phyloP scores from a whole-genome alignment of 2,113 vertebrate species.

The Prinia subflava region DNA sequence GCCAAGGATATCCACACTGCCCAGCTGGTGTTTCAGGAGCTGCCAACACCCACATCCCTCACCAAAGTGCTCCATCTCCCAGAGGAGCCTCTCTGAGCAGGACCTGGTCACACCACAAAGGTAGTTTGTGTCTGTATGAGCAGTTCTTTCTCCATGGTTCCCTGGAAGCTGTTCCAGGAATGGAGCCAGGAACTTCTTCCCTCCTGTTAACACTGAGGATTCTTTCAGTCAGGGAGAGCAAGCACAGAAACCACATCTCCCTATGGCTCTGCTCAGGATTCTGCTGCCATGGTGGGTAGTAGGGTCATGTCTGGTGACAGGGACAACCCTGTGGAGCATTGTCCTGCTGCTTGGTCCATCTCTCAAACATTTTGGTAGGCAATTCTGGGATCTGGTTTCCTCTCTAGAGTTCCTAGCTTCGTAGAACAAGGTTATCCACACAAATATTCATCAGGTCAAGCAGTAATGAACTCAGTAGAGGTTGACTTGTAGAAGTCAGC shows the following conservation, averaged over 20 bases:
- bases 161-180: background rate
- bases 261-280: background rate
- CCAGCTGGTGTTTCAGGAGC: background rate
- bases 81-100: background rate
- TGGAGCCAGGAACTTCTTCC: background rate
- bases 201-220: background rate
- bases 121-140: background rate
- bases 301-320: background rate
- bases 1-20: background rate
- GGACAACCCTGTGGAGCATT: accelerated
- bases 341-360: background rate
- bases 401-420: background rate
- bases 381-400: background rate
- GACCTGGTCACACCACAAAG: background rate
- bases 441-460: background rate
- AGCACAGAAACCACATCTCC: background rate
- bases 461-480: background rate
- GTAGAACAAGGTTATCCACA: background rate
- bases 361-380: background rate
- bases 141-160: background rate
- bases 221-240: background rate
- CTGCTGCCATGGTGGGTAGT: background rate
- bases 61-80: background rate
- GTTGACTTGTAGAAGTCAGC: background rate
- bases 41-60: background rate